Evolutionary conservation across 2,888 invertebrate species (phyloP).

Genomic region (Salpingus planirostris): DNA sequence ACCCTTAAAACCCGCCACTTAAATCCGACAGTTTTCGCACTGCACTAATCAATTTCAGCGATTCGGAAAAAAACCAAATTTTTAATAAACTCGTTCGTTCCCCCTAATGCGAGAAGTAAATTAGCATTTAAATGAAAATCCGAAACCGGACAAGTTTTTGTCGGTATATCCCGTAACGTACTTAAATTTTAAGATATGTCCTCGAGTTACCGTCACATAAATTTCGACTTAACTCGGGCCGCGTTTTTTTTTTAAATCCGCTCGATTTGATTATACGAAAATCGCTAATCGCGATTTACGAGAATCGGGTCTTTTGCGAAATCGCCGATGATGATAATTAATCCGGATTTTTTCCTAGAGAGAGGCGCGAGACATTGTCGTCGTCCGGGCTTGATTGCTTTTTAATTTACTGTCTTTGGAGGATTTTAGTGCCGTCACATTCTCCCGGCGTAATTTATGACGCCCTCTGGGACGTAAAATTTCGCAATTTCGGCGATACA

Average conservation of each 20-base stretch:
- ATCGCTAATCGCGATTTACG: constrained; percentile 18
- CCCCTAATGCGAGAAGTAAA: constrained; percentile 18
- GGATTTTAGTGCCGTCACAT: too few species aligned
- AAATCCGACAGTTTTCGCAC: not conserved
- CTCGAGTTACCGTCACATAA: constrained; percentile 18
- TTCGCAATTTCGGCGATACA: too few species aligned
- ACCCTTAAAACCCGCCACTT: constrained; percentile 24
- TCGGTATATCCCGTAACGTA: constrained; percentile 18
- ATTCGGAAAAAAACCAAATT: constrained; percentile 5
- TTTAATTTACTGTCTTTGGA: too few species aligned
- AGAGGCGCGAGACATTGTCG: too few species aligned
- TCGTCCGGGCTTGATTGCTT: too few species aligned
- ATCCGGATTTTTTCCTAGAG: too few species aligned
- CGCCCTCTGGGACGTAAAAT: too few species aligned
- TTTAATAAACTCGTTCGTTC: too few species aligned
- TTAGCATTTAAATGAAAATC: constrained; percentile 26
- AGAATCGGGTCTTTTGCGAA: not conserved
- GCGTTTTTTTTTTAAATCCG: constrained; percentile 15
- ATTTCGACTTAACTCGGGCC: constrained; percentile 21
- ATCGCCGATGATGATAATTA: too few species aligned
- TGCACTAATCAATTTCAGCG: too few species aligned
- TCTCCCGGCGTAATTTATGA: too few species aligned
- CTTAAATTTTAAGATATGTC: constrained; percentile 24
- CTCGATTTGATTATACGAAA: constrained; percentile 23
- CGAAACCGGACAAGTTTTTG: constrained; percentile 20